A percentile compares a stretch with the other conserved stretches of the same genome.
These are phyloP conservation scores for Apodemus sylvaticus DNA, from an alignment of 2,113 vertebrate species.

Conservation along the genomic window DNA sequence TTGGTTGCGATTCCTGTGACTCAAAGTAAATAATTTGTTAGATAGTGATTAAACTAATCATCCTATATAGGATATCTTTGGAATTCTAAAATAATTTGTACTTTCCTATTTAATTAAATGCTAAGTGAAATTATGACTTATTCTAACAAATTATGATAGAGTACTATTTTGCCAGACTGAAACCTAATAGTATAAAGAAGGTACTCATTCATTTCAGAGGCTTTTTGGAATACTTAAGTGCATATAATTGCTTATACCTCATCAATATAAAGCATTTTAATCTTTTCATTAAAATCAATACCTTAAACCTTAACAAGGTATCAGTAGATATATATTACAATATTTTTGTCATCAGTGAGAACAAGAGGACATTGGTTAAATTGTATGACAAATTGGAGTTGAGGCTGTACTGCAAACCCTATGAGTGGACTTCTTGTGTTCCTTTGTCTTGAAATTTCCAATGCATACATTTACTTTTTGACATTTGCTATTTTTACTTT, in stretches of 20 bases:
- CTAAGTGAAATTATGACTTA: background rate
- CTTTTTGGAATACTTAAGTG: background rate
- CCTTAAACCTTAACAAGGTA: background rate
- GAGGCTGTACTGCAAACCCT: conserved; percentile 54
- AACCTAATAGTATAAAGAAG: background rate
- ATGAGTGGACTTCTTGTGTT: conserved; percentile 35
- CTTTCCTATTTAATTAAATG: conserved; percentile 14
- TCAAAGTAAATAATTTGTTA: background rate
- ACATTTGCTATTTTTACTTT: conserved; percentile 41
- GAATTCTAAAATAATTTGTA: background rate
- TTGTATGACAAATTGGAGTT: background rate
- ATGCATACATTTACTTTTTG: conserved; percentile 57
- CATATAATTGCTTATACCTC: background rate
- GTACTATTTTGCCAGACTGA: background rate
- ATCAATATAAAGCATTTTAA: background rate
- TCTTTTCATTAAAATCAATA: background rate
- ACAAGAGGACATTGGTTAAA: background rate
- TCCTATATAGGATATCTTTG: background rate
- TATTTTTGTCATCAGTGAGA: conserved; percentile 62
- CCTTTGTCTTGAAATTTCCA: conserved; percentile 53
- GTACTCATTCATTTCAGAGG: background rate
- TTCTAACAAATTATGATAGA: background rate
- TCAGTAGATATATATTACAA: background rate
- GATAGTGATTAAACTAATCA: background rate
- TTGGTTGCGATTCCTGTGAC: background rate